Evolutionary conservation across 2,888 invertebrate genomes (phyloP), one percentile per base, ranked within the genome.

Genomic region (Coronaproctus castanopsis): DNA sequence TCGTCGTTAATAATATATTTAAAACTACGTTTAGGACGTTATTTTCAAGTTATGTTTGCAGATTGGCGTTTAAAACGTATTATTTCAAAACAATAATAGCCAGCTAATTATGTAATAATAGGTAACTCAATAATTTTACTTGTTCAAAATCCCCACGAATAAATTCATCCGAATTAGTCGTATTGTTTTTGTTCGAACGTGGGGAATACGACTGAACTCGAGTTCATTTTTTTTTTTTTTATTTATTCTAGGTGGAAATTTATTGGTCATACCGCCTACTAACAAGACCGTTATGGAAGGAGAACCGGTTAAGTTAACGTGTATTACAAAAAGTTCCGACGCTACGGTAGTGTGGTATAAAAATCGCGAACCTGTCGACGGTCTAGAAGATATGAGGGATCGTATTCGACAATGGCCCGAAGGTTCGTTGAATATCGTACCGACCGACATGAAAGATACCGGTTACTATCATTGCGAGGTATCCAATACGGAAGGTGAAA

Each of bases 401-500:
- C 59, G 65, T 21, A 58, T 64, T 2, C 63, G 61, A 1, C 73
- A 85, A 63, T 73, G 76, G 57, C 74, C 76, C 54, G 77, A 85
- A 64, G 76, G 92, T 61, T 85, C 87, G 60, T 76, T 95, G 54
- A 79, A 83, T 64, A 83, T 95, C 66, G 80, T 80, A 61, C 79
- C 81, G 52, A 83, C 89, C 20, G 78, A 80, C 67, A 85, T 87
- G 76, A 78, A 83, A 61, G 93, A 95, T 73, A 79, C 83, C 65
- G 93, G 92, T 62, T 83, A 85, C 73, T 93, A 87, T 74, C 81
- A 82, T 68, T 95, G 93, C 72, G 82, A 83, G 68, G 88, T 90
- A 64, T 80, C 78, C 59, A 85, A 83, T 67, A 76, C 60, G 2
- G 77, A 57, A 79, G 86, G 83, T 18, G 82, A 82, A 66, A 76